phyloP scores from a whole-genome alignment of 2,113 vertebrate genomes.

The Corynorhinus townsendii region DNA sequence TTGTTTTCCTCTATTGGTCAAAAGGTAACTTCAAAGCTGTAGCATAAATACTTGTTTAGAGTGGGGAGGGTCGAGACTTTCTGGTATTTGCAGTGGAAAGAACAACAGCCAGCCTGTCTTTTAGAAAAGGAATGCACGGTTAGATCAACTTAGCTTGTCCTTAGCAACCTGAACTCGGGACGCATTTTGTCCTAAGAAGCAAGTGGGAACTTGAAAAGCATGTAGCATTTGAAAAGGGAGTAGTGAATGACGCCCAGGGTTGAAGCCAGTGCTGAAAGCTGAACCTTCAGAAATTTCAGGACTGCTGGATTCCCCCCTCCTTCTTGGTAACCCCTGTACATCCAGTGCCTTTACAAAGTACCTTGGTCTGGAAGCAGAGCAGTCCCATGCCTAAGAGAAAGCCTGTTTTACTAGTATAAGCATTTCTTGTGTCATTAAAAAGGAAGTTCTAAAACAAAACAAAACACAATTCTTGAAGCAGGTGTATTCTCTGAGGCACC shows the following conservation, averaged over 20 bases:
- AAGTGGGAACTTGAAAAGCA: constrained; percentile 70
- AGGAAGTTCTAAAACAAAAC: neutral
- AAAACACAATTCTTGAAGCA: neutral
- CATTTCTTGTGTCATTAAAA: neutral
- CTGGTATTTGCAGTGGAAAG: constrained; percentile 53
- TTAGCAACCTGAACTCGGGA: constrained; percentile 62
- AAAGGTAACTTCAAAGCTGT: constrained; percentile 64
- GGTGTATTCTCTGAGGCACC: neutral
- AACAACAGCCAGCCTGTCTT: constrained; percentile 29
- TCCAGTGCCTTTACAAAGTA: neutral
- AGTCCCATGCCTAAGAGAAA: neutral
- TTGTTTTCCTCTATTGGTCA: constrained; percentile 66
- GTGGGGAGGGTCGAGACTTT: constrained; percentile 30
- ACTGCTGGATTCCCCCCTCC: neutral
- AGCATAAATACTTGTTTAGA: constrained; percentile 26
- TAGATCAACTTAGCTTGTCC: constrained; percentile 38
- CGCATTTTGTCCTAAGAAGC: constrained; percentile 64
- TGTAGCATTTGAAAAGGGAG: constrained; percentile 52
- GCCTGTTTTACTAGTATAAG: neutral
- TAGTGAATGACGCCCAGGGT: constrained; percentile 65
- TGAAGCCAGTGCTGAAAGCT: constrained; percentile 59
- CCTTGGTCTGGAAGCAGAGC: neutral
- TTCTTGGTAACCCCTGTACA: neutral
- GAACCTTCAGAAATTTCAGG: constrained; percentile 30
- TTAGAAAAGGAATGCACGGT: constrained; percentile 48